Conservation (phyloP, 2,888 invertebrate species). For the Heliconius erato region DNA sequence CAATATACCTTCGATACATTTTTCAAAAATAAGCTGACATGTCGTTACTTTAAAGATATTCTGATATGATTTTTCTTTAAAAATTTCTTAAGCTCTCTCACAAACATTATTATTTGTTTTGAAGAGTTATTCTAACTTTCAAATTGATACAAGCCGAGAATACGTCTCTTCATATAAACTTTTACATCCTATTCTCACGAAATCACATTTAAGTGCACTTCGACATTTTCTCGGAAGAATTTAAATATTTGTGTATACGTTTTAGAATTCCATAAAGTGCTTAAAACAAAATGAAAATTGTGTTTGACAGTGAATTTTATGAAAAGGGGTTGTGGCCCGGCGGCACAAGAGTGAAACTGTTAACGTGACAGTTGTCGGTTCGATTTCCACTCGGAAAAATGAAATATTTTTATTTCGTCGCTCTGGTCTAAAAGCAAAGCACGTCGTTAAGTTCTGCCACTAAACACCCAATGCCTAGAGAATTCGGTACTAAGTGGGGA, state of each 20-base stretch:
- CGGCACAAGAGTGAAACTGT: too few species aligned
- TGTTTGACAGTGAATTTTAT: neutral
- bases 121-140: conserved; percentile 24
- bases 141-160: conserved; percentile 25
- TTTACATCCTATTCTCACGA: conserved; percentile 21
- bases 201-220: conserved; percentile 25
- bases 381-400: neutral
- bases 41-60: neutral
- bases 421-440: too few species aligned
- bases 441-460: too few species aligned
- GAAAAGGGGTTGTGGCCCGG: too few species aligned
- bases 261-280: conserved; percentile 10
- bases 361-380: too few species aligned
- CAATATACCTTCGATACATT: neutral
- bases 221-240: conserved; percentile 18
- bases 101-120: conserved; percentile 16
- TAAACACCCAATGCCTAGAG: too few species aligned
- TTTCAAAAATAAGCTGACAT: neutral
- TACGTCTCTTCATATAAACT: conserved; percentile 26
- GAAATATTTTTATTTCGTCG: neutral
- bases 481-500: neutral
- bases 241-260: conserved; percentile 14
- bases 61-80: neutral
- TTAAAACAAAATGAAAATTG: conserved; percentile 10
- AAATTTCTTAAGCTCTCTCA: neutral